Conservation (phyloP, 2,797 vertebrate species). For the Mionectes olivaceus region DNA sequence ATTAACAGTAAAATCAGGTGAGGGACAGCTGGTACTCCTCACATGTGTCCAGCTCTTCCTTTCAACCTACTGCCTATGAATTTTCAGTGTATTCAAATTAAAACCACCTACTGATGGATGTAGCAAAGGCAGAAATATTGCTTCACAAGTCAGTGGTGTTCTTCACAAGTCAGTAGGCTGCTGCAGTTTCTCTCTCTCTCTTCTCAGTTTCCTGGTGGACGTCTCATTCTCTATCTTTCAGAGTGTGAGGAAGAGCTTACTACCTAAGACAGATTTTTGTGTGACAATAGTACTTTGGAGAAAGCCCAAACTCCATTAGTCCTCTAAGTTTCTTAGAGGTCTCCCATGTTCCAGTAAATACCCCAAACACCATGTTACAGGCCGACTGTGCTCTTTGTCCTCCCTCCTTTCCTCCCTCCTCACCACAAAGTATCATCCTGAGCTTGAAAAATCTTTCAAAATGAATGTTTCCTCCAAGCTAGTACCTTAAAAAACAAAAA, state of each 20-base stretch:
- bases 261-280: background rate
- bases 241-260: background rate
- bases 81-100: background rate
- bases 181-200: background rate
- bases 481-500: background rate
- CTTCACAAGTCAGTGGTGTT: background rate
- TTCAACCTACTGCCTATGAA: background rate
- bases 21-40: background rate
- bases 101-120: background rate
- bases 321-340: background rate
- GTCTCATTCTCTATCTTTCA: background rate
- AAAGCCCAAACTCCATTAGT: background rate
- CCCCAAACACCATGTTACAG: background rate
- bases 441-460: background rate
- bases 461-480: background rate
- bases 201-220: background rate
- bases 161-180: background rate
- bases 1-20: background rate
- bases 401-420: background rate
- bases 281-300: background rate
- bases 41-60: background rate
- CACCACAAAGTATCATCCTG: background rate
- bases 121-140: background rate
- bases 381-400: background rate
- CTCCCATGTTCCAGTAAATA: background rate